Evolutionary conservation across 2,797 vertebrate genomes (phyloP).

Genomic region (Sebastes glaucus): DNA sequence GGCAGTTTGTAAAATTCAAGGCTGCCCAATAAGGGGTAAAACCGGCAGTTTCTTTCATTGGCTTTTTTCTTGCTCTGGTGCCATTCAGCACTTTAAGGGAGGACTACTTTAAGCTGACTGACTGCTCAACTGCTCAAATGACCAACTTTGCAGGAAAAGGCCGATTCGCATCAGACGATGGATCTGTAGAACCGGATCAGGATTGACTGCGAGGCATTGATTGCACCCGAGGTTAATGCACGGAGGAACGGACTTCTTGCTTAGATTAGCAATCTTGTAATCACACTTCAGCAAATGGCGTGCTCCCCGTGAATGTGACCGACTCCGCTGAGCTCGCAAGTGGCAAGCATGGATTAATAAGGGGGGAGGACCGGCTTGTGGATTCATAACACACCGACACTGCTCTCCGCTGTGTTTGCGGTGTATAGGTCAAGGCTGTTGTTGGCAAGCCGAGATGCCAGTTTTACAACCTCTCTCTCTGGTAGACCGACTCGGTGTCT

Average conservation of each 20-base stretch:
- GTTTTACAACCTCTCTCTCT: constrained; percentile 27
- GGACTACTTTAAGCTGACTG: background rate
- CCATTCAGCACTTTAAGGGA: background rate
- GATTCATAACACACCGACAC: constrained; percentile 39
- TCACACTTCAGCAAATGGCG: background rate
- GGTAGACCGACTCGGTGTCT: constrained; percentile 38
- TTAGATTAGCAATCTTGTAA: constrained; percentile 42
- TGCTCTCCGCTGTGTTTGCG: constrained; percentile 27
- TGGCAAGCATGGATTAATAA: constrained; percentile 41
- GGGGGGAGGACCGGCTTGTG: constrained; percentile 10
- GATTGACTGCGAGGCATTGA: background rate
- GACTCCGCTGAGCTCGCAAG: constrained; percentile 15
- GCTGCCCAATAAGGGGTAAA: background rate
- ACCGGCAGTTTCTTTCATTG: constrained; percentile 6
- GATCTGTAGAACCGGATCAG: constrained; percentile 13
- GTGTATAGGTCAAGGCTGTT: constrained; percentile 61
- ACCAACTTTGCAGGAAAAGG: constrained; percentile 7
- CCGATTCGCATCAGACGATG: background rate
- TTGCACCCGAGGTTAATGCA: constrained; percentile 15
- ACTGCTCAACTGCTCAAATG: background rate
- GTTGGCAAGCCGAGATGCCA: constrained; percentile 23
- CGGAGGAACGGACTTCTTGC: constrained; percentile 18
- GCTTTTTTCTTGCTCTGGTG: background rate
- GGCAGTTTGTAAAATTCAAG: constrained; percentile 23
- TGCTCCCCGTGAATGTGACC: background rate